A percentile compares a stretch with the other conserved stretches of the same genome.
Evolutionary conservation across 2,888 invertebrate species (phyloP).

Genomic region (Drosophila acutilabella): DNA sequence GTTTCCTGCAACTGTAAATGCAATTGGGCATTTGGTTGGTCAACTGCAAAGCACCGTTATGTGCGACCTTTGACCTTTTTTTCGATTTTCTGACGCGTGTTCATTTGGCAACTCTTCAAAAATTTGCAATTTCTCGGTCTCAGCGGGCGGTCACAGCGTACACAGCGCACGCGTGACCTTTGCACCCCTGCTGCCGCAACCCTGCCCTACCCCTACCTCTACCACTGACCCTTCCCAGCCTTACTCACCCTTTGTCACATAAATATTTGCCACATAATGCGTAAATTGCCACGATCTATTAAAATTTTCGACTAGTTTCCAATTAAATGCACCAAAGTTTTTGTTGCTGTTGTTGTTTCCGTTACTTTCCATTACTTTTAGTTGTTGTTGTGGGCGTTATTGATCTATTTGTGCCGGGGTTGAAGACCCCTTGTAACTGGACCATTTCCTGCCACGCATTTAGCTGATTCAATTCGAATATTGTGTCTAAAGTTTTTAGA

Average conservation of each 20-base stretch:
- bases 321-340: constrained; percentile 33
- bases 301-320: constrained; percentile 42
- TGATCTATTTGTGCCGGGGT: constrained; percentile 2
- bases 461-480: constrained; percentile 28
- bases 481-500: constrained; percentile 14
- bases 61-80: constrained; percentile 54
- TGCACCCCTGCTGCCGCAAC: background rate
- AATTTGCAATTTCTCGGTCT: constrained; percentile 16
- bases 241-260: constrained; percentile 2
- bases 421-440: constrained; percentile 8
- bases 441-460: constrained; percentile 22
- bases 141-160: constrained; percentile 18
- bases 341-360: constrained; percentile 7
- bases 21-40: constrained; percentile 2
- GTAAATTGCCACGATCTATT: constrained; percentile 41
- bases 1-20: constrained; percentile 12
- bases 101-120: constrained; percentile 35
- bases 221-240: background rate
- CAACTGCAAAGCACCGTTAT: constrained; percentile 1
- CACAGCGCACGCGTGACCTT: constrained; percentile 23
- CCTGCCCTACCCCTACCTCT: background rate
- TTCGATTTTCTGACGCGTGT: constrained; percentile 50
- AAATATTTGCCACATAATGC: constrained; percentile 54
- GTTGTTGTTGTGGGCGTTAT: constrained; percentile 23
- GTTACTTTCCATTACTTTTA: background rate